A percentile compares a stretch with the other conserved stretches of the same genome.
phyloP scores from a whole-genome alignment of 2,888 invertebrate species.

The Himalopsyche japonica region DNA sequence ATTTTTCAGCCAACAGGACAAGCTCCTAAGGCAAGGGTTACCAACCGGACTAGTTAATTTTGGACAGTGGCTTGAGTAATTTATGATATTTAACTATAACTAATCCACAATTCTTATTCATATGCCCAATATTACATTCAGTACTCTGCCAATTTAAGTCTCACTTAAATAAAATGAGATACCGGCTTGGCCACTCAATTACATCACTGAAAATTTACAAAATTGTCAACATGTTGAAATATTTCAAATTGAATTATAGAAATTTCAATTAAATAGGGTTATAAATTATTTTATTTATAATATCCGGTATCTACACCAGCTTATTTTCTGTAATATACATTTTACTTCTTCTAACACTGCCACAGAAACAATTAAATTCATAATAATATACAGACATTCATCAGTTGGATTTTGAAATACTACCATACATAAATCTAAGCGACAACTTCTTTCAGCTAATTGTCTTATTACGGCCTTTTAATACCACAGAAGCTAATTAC shows the following conservation, averaged over 20 bases:
- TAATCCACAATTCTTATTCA: too few relatives aligned
- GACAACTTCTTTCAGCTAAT: background rate
- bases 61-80: too few relatives aligned
- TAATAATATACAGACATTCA: slow-evolving; percentile 1
- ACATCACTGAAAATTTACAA: too few relatives aligned
- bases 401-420: slow-evolving; percentile 1
- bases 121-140: too few relatives aligned
- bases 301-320: slow-evolving; percentile 33
- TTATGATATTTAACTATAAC: too few relatives aligned
- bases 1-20: too few relatives aligned
- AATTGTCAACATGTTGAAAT: too few relatives aligned
- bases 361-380: slow-evolving; percentile 14
- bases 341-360: slow-evolving; percentile 10
- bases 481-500: slow-evolving; percentile 1
- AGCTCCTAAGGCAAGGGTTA: too few relatives aligned
- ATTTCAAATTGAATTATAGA: background rate
- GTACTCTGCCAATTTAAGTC: too few relatives aligned
- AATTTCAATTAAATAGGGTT: background rate
- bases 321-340: slow-evolving; percentile 7
- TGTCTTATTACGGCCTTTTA: background rate
- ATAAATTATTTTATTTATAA: slow-evolving; percentile 28
- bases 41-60: too few relatives aligned
- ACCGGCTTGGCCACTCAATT: too few relatives aligned
- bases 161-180: too few relatives aligned
- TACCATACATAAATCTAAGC: slow-evolving; percentile 1